These are phyloP conservation scores for Tamias sibiricus DNA, from an alignment of 2,113 vertebrate species.

Conservation along the genomic window DNA sequence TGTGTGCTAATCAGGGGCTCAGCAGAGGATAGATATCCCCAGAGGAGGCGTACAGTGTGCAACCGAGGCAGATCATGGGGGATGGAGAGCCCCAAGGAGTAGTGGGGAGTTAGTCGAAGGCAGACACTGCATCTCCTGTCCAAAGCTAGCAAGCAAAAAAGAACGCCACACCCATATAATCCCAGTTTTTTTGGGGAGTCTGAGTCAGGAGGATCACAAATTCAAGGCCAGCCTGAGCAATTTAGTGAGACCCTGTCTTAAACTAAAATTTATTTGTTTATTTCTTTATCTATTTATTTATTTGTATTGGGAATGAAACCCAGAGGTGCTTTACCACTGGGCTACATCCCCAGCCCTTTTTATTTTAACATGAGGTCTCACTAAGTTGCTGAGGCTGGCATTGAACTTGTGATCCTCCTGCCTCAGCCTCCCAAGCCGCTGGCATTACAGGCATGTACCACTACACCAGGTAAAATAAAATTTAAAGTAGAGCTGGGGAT, in stretches of 20 bases:
- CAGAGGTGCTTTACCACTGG: too few species aligned
- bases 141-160: not conserved
- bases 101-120: not conserved
- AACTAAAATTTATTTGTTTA: not conserved
- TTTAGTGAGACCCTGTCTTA: not conserved
- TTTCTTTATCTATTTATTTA: too few species aligned
- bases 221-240: not conserved
- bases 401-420: too few species aligned
- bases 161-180: not conserved
- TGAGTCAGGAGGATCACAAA: not conserved
- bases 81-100: too few species aligned
- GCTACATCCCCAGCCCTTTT: too few species aligned
- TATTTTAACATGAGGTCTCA: too few species aligned
- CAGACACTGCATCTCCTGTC: not conserved
- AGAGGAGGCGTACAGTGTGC: not conserved
- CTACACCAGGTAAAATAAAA: not conserved
- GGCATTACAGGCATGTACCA: too few species aligned
- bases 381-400: too few species aligned
- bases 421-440: too few species aligned
- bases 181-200: not conserved
- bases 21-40: not conserved
- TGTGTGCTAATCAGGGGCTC: not conserved
- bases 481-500: not conserved
- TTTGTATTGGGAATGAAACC: too few species aligned
- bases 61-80: rapidly evolving